Base-by-base conservation (phyloP, 2,113 vertebrate genomes). In the Laticauda colubrina region DNA sequence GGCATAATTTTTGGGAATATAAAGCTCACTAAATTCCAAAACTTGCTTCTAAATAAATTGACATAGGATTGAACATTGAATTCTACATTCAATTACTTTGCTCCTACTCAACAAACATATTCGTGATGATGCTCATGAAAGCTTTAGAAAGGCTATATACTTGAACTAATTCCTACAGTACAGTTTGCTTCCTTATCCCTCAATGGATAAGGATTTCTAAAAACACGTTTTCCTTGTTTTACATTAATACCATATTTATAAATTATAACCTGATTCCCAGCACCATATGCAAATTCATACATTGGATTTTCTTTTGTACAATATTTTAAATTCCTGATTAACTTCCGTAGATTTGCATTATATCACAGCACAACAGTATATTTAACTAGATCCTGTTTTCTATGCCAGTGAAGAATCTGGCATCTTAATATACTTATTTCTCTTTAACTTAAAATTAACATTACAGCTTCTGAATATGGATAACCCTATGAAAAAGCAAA, bases 331-430 rank as follows among this genome's bases (percentile, higher is more conserved):
- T 85, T 90, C 29, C 57, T 92, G 45, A 91, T 93, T 85, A 55
- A 89, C 61, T 90, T 61, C 86, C 2, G 1, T 4, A 57, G 92
- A 92, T n/a, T 55, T 24, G 8, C 92, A 91, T 91, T 94, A 93
- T 90, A 51, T 59, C 91, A 92, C 23, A 93, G 56, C 20, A 15
- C 45, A 43, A 34, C 6, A n/a, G 1, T 43, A 55, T 56, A 87
- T 57, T 81, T 92, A 93, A 14, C 56, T 45, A 90, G 12, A 85
- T 55, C n/a, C 92, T 55, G 39, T 48, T 92, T 85, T 87, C 45
- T 45, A 15, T 3, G 2, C 21, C 93, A 89, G 91, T n/a, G 87
- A 1, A 56, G 23, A 89, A 57, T 57, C 87, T 7, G 51, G 14
- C 56, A 89, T 39, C 21, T 59, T 87, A 54, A 64, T 21, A 8